Evolutionary conservation across 1,140 invertebrate genomes (phyloP), one percentile per base, ranked within the genome.

Genomic region (Manduca sexta): DNA sequence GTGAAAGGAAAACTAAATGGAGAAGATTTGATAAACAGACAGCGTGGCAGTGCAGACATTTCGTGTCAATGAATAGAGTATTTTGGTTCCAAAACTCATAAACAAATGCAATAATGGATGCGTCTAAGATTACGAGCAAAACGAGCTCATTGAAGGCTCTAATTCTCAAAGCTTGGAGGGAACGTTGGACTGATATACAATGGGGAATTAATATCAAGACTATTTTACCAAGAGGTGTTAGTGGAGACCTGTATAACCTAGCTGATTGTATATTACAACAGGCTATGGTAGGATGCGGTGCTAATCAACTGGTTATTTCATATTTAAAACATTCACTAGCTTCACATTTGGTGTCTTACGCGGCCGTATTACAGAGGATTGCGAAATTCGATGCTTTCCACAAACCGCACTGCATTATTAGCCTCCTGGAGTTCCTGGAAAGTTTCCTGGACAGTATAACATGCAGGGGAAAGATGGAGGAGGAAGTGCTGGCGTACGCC

Each of bases 181-280:
- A 98, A 87, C 88, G 96, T 45, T 98, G 96, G 96, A 93, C 93
- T 8, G 96, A 98, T 86, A 89, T 97, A 17, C 94, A 97, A 81
- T 98, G 96, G 96, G 96, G 96, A 18, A 97, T 97, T 51, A 94
- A 97, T 73, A 95, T 98, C 21, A 97, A 98, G 88, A 94, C 93
- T 15, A 93, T 94, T 57, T 75, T 96, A 53, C 94, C 94, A 1
- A 80, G 94, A 76, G 94, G 95, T 26, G 94, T 96, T 0, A 95
- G 93, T 68, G 95, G 95, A 12, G 95, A 97, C 89, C 92, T 96
- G 1, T 96, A 96, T 74, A 95, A 96, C 85, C 85, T 97, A 52
- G 94, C 95, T 33, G 96, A 98, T 76, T 96, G 95, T 80, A 94
- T 98, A 54, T 87, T 98, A 16, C 94, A 97, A 72, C 96, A 98